These are phyloP conservation scores for Brachycybe producta DNA, from an alignment of 2,888 invertebrate species.

Conservation along the genomic window DNA sequence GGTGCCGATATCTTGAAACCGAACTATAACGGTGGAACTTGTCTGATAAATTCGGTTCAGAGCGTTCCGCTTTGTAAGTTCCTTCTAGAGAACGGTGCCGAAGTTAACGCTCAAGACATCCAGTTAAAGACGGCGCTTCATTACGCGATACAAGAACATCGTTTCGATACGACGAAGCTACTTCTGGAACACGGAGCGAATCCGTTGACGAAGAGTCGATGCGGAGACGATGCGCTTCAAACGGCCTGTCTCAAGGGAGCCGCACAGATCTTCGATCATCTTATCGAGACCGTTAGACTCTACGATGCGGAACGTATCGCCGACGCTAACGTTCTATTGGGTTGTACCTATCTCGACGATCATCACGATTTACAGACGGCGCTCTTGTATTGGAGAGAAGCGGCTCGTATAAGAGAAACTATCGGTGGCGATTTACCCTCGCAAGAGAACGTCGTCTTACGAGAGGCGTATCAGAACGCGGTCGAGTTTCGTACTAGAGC, in stretches of 20 bases:
- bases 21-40: slow-evolving; percentile 84
- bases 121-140: slow-evolving; percentile 83
- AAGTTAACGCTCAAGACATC: slow-evolving; percentile 73
- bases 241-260: slow-evolving; percentile 67
- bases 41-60: slow-evolving; percentile 85
- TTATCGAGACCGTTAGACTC: slow-evolving; percentile 46
- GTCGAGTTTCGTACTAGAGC: slow-evolving; percentile 58
- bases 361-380: slow-evolving; percentile 40
- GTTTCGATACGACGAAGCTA: slow-evolving; percentile 68
- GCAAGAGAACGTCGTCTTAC: slow-evolving; percentile 35
- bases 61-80: slow-evolving; percentile 65
- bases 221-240: slow-evolving; percentile 78
- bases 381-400: slow-evolving; percentile 63
- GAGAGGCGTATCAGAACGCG: slow-evolving; percentile 50
- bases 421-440: slow-evolving; percentile 19
- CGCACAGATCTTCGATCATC: slow-evolving; percentile 41
- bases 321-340: slow-evolving; percentile 77
- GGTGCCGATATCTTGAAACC: slow-evolving; percentile 45
- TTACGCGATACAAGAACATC: slow-evolving; percentile 62
- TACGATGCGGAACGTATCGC: slow-evolving; percentile 57
- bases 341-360: slow-evolving; percentile 75
- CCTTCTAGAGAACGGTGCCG: slow-evolving; percentile 63
- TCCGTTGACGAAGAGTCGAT: slow-evolving; percentile 58
- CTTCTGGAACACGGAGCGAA: slow-evolving; percentile 67
- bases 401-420: slow-evolving; percentile 47